These are phyloP conservation scores for Brotula barbata DNA, from an alignment of 2,797 vertebrate genomes.

Conservation along the genomic window DNA sequence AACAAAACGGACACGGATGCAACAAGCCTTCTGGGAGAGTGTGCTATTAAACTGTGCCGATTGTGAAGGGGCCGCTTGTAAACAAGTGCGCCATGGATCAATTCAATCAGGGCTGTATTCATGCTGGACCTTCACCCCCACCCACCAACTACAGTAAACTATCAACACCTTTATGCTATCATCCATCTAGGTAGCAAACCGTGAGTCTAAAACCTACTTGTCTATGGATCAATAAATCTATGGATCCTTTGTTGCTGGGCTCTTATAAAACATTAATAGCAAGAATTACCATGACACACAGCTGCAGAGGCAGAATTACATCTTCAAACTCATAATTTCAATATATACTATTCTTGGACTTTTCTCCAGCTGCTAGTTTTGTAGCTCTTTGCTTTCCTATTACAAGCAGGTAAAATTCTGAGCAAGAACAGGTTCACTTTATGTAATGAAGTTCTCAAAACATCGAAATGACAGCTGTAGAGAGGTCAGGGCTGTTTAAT, in stretches of 20 bases:
- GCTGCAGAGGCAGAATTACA: background rate
- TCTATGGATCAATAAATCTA: conserved; percentile 2
- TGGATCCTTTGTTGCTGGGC: conserved; percentile 11
- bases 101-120: conserved; percentile 77
- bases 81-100: conserved; percentile 78
- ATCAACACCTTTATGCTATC: conserved; percentile 21
- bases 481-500: conserved; percentile 11
- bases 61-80: conserved; percentile 76
- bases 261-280: conserved; percentile 17
- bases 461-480: background rate
- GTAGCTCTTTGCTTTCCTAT: background rate
- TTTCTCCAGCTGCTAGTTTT: too few relatives aligned
- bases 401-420: background rate
- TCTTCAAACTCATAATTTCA: conserved; percentile 6
- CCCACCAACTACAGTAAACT: conserved; percentile 42
- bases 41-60: conserved; percentile 76
- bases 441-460: conserved; percentile 24
- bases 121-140: conserved; percentile 52
- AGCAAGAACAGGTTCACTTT: background rate
- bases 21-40: conserved; percentile 79
- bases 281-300: background rate
- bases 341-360: background rate
- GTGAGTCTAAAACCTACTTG: conserved; percentile 7
- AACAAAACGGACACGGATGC: conserved; percentile 76
- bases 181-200: conserved; percentile 22